Base-by-base conservation (phyloP, 1,140 invertebrate genomes). In the Ceratina australensis region DNA sequence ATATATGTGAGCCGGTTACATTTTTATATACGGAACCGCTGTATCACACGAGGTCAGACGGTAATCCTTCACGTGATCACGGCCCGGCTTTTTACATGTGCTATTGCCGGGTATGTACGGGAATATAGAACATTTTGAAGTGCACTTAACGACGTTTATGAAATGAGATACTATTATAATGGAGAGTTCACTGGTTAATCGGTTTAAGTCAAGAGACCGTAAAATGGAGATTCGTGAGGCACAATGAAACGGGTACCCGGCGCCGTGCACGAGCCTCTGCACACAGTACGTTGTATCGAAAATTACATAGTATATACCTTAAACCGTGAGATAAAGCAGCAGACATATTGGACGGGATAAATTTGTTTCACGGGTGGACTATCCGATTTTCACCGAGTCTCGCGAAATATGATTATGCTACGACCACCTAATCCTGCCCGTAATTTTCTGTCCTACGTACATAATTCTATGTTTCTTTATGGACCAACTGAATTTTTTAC, bases 111-210 rank as follows among this genome's bases (percentile, higher is more conserved):
- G 22, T 57, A 67, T 33, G 54, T 12, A 2, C 16, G 8, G 16
- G 12, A n/a, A 68, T 65, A 28, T 26, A 61, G 26, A 66, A 28
- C 57, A 65, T 65, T 69, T 80, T 83, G 72, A 74, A 78, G 66
- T 59, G 73, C 65, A 77, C 78, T 84, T 84, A 83, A 61, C 68
- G 59, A 83, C 81, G 81, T 69, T 83, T 82, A 83, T 83, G 71
- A 82, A 83, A 79, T 59, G 61, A 83, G 71, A 56, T 74, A 78
- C 76, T 33, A 67, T 82, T 83, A 82, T 72, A 73, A 42, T 28
- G 67, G 63, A 83, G 78, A 83, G 56, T 81, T 82, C 57, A 24
- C 54, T 63, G 78, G 82, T 83, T 83, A 83, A 83, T 83, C 80
- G 82, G 73, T 78, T 78, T 78, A 78, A 72, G 76, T 78, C 69